Conservation (phyloP, 2,888 invertebrate genomes). For the Autographa gamma region DNA sequence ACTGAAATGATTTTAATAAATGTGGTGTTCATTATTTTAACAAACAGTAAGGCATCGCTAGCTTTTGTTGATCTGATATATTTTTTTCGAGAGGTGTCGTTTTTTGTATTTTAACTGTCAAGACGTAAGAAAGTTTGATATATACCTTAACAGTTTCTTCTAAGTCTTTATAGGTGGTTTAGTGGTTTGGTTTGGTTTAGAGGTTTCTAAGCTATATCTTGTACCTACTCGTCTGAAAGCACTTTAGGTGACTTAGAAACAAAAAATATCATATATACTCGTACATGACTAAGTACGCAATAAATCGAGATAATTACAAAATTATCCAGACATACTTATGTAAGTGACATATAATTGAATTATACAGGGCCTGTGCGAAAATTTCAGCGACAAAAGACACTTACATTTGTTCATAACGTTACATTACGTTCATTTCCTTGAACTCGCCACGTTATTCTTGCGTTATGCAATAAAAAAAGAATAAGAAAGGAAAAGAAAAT, state of each 20-base stretch:
- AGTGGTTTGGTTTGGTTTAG: too few species aligned
- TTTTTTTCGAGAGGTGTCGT: neutral
- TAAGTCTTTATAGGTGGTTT: too few species aligned
- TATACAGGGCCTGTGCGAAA: conserved; percentile 47
- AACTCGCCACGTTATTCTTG: conserved; percentile 59
- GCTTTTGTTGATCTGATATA: neutral
- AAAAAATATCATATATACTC: neutral
- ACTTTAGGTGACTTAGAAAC: too few species aligned
- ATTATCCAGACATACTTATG: conserved; percentile 41
- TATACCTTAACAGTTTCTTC: too few species aligned
- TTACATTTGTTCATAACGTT: conserved; percentile 51
- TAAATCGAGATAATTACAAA: conserved; percentile 16
- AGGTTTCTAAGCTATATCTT: too few species aligned
- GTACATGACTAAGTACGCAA: neutral
- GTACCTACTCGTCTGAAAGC: neutral
- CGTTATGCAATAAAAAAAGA: conserved; percentile 69
- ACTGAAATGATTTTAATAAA: conserved; percentile 29
- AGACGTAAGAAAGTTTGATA: too few species aligned
- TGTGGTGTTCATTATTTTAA: conserved; percentile 9
- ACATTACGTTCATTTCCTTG: conserved; percentile 60
- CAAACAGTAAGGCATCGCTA: neutral
- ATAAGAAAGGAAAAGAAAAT: conserved; percentile 60
- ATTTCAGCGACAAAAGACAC: conserved; percentile 38
- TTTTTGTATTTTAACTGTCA: too few species aligned
- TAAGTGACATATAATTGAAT: conserved; percentile 59